A percentile compares a stretch with the other conserved stretches of the same genome.
These are phyloP conservation scores for Anneissia japonica DNA, from an alignment of 35 echinoderm and acorn worm species.

Conservation along the genomic window DNA sequence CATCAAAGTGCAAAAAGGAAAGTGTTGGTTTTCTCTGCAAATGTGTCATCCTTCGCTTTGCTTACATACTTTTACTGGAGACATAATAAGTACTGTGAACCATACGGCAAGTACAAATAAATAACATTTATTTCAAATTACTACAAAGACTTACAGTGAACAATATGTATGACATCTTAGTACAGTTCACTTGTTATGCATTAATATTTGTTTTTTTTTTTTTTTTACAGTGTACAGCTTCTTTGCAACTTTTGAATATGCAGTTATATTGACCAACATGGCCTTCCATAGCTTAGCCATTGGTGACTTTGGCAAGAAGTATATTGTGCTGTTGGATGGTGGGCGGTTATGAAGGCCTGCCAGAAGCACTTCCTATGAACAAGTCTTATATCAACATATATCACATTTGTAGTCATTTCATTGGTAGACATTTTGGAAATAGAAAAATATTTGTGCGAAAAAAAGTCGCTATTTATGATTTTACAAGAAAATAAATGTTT, in stretches of 20 bases:
- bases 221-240: slow-evolving; percentile 34
- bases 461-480: too few relatives aligned
- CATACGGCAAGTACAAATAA: slow-evolving; percentile 45
- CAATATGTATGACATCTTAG: too few relatives aligned
- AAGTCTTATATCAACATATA: too few relatives aligned
- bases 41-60: neutral
- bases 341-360: neutral
- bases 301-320: slow-evolving; percentile 17
- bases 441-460: too few relatives aligned
- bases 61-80: slow-evolving; percentile 17
- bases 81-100: slow-evolving; percentile 42
- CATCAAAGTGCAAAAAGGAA: neutral
- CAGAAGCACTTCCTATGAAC: too few relatives aligned
- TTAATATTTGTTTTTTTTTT: neutral
- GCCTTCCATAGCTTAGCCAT: slow-evolving; percentile 23
- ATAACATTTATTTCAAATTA: too few relatives aligned
- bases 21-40: neutral
- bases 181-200: too few relatives aligned
- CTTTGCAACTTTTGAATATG: slow-evolving; percentile 37
- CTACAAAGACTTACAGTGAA: too few relatives aligned
- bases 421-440: too few relatives aligned
- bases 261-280: slow-evolving; percentile 25
- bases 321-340: neutral
- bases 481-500: too few relatives aligned
- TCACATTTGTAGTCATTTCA: too few relatives aligned